Percentiles rank a stretch among this genome's conserved stretches.
phyloP scores from a whole-genome alignment of 2,113 vertebrate genomes.

The Atrichornis clamosus region DNA sequence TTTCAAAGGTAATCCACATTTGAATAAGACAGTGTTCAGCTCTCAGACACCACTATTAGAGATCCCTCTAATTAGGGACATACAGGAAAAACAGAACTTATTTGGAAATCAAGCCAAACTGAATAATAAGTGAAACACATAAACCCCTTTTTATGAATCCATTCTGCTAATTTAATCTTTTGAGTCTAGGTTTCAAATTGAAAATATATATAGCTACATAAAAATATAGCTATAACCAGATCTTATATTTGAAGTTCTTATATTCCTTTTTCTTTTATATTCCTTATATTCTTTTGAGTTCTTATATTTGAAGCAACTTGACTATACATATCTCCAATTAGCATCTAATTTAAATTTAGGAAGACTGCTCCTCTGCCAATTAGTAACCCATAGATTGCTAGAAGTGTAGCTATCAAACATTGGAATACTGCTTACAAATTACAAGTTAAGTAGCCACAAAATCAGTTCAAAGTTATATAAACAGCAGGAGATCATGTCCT shows the following conservation, averaged over 20 bases:
- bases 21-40: neutral
- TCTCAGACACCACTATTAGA: neutral
- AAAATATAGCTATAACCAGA: neutral
- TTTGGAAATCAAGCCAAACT: neutral
- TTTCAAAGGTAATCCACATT: neutral
- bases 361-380: neutral
- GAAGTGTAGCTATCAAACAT: neutral
- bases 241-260: neutral
- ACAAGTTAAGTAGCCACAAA: neutral
- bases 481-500: neutral
- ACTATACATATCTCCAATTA: neutral
- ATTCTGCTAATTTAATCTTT: neutral
- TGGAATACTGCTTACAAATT: neutral
- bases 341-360: neutral
- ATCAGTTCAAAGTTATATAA: conserved; percentile 13
- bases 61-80: neutral
- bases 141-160: neutral
- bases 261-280: no score
- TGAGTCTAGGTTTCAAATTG: neutral
- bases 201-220: no score
- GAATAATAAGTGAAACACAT: neutral
- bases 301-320: neutral
- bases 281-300: no score
- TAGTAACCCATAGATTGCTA: neutral
- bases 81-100: neutral